Base-by-base conservation (phyloP, 2,797 vertebrate genomes). In the Denticeps clupeoides region DNA sequence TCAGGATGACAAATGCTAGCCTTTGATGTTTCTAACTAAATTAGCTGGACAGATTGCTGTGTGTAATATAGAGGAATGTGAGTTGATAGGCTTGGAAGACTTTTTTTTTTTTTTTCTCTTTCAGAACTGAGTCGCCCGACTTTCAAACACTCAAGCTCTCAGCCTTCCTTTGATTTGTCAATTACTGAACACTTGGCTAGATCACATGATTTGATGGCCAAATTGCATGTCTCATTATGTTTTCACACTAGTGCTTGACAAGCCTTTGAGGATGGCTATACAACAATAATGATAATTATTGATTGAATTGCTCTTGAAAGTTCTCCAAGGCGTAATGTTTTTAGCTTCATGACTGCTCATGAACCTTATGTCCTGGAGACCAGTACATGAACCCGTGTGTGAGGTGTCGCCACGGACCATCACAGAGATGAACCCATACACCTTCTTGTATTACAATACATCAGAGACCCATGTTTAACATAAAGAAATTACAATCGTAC, bases 1-100 rank as follows among this genome's bases (percentile, higher is more conserved):
- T 80, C 69, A 80, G 77, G 73, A 80, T 65, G 70, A 71, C 67
- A 72, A 73, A 73, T 58, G 71, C 55, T 61, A 77, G 68, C 75
- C 75, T 84, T 84, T 84, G 80, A 84, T 77, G 80, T 82, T 79
- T 75, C 74, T 72, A 77, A 78, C 81, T 75, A 74, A 82, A 81
- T 77, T 69, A 77, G 79, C 74, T 70, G 53, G 73, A 68, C 73
- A 72, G 75, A 80, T 80, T 74, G 74, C 67, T 38, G 62, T 77
- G 74, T n/a, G n/a, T n/a, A n/a, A 77, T 80, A 72, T 77, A 70
- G 66, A 64, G 71, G 74, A 78, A 79, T 81, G 75, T 76, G 70
- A 75, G 60, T 77, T 80, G 77, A 80, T 79, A 74, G 73, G 71
- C 72, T 82, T 76, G 73, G 71, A 80, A 81, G 73, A 70, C 74